A percentile compares a stretch with the other conserved stretches of the same genome.
phyloP scores from a whole-genome alignment of 2,888 invertebrate genomes.

The Sclerodermus sp. region DNA sequence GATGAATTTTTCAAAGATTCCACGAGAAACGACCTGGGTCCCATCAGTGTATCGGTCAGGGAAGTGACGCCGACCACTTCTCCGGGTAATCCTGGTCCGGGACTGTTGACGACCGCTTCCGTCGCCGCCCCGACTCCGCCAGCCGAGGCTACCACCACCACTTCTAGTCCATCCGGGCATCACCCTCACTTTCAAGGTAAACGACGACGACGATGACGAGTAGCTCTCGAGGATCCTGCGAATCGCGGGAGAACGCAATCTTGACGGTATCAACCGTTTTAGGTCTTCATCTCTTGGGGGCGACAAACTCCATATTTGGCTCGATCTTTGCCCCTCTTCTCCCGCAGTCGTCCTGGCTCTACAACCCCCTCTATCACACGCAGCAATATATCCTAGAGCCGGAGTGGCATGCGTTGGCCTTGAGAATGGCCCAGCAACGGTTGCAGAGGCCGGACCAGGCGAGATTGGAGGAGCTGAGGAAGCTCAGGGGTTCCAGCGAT shows the following conservation, averaged over 20 bases:
- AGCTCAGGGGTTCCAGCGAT: constrained; percentile 39
- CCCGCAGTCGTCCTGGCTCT: constrained; percentile 53
- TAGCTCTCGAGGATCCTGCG: no score
- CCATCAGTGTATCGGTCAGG: constrained; percentile 52
- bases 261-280: no score
- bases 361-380: constrained; percentile 52
- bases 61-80: constrained; percentile 48
- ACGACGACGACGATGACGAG: not conserved
- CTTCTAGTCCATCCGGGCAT: constrained; percentile 47
- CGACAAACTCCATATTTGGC: constrained; percentile 52
- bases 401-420: constrained; percentile 53
- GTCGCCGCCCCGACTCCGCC: constrained; percentile 51
- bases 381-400: constrained; percentile 53
- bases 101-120: constrained; percentile 50
- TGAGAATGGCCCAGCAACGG: constrained; percentile 53
- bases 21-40: constrained; percentile 48
- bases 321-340: constrained; percentile 54
- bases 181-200: constrained; percentile 54
- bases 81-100: constrained; percentile 49
- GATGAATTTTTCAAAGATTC: constrained; percentile 33
- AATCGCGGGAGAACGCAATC: no score
- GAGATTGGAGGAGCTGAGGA: constrained; percentile 47
- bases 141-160: constrained; percentile 42
- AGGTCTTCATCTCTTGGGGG: constrained; percentile 53
- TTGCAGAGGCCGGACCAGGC: constrained; percentile 50